Base-by-base conservation (phyloP, 1,140 invertebrate genomes). In the Lepidotrigona ventralis region DNA sequence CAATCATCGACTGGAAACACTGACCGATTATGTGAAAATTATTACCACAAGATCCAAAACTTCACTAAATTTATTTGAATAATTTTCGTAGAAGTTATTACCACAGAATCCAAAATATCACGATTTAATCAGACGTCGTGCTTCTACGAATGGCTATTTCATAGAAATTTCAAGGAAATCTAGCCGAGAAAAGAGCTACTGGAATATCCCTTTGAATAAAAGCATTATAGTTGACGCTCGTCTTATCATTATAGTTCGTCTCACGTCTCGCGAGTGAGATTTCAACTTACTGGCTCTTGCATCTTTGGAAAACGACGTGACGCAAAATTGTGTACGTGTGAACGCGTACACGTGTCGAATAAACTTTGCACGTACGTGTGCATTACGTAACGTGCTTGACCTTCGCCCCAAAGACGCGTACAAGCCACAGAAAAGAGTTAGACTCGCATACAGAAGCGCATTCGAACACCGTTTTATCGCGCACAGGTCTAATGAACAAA, bases 381-480 rank as follows among this genome's bases (percentile, higher is more conserved):
- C 8, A 53, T 78, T 78, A 33, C 63, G 63, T 11, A 78, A 78
- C 39, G 74, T 46, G 75, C 21, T 54, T 78, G 51, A 68, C 76
- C 76, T 78, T 78, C 76, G 63, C 68, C 51, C 46, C 51, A 33
- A 33, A 29, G 53, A 21, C 15, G 29, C 1, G 6, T n/a, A 23
- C 8, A 6, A 46, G 39, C 39, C 39, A 39, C 39, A 6, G 6
- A 46, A 46, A 8, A 46, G 39, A 46, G 6, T 8, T 46, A 46
- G 39, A 46, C 39, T 77, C 66, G 66, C 1, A 5, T 23, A 64
- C 9, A 21, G 29, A 26, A 19, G 33, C 39, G 39, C 21, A 14
- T 68, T 21, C 66, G 29, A 21, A 6, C 54, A 23, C 19, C 19
- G 19, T 73, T 75, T n/a, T 17, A 14, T n/a, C 23, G 33, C 14